Evolutionary conservation across 2,888 invertebrate genomes (phyloP), one percentile per base, ranked within the genome.

Genomic region (Euzophera pinguis): DNA sequence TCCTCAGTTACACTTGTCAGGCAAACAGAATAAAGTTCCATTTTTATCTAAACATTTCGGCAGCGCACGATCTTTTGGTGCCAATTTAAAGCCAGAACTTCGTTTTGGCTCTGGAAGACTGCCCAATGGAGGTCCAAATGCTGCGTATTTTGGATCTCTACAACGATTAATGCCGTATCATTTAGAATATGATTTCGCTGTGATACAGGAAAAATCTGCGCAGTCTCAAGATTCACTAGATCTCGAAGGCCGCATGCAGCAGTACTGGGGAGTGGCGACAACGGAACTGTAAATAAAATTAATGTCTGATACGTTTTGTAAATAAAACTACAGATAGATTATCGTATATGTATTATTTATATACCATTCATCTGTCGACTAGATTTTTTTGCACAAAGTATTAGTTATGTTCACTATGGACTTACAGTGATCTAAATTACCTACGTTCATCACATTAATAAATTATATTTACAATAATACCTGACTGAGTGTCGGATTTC

Each of bases 241-340:
- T 70, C 92, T 95, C 58, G 96, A 96, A 71, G 93, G 93, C 51
- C 92, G 97, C 52, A 96, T 97, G 95, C 95, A 96, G 65, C 96
- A 96, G 68, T 97, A 97, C 81, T 97, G 97, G 97, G 96, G 96
- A 49, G 96, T 97, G 43, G 96, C 96, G 10, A 96, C 96, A 1
- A 97, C 96, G 0, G 96, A 96, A 79, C 81, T 97, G 61, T 96
- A 91, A 91, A 69, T 62, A 62, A 16, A 47, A 45, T 50, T 22
- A 54, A 48, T 54, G 45, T 47, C 50, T 53, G 50, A 60, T 65
- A 59, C 59, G 49, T 54, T 49, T 68, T 84, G 84, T 86, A 84
- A 89, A 88, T 88, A 85, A 89, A 86, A 88, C 78, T 74, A 75
- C 73, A 62, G 63, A 63, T 63, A 71, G 72, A 75, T 81, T 78